Evolutionary conservation across 2,888 invertebrate species (phyloP), one percentile per base, ranked within the genome.

Genomic region (Drosophila neotestacea): DNA sequence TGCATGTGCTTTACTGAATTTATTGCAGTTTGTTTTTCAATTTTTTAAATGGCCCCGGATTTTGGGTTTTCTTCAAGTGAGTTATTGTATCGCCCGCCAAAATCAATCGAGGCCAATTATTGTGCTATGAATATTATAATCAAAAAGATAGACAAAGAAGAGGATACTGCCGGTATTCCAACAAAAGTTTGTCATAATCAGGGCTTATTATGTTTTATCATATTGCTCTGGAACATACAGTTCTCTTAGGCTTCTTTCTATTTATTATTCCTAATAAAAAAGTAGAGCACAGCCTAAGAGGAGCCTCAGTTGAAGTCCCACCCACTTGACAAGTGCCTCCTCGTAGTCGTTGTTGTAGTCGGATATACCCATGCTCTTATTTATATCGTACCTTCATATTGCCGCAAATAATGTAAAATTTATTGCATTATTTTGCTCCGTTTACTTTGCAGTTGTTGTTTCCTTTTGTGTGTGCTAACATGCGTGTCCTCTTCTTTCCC

Each of bases 21-120:
- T 87, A 85, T 85, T 89, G 83, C 85, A 89, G 85, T 89, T 88
- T 87, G 85, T 88, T 88, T 85, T 88, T 85, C 83, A 77, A 76
- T 82, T 80, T 80, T 86, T 85, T 83, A 75, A 81, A 81, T 86
- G 78, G 64, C 64, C 44, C 32, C 38, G 64, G 76, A 73, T 80
- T 79, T 61, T 50, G 46, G 46, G 48, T 42, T 36, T 22, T 36
- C 34, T 11, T 34, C 32, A 66, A 70, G 66, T 85, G 86, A 81
- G 59, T 85, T 85, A 81, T 81, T 58, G 71, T 65, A 51, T 47
- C 54, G 63, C 50, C 50, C 47, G 67, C 54, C 61, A 63, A 68
- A 64, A 69, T 69, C 74, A 83, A 82, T 76, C 80, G 80, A 61
- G 62, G 48, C 73, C 70, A 73, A 73, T 81, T 70, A 84, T 77